Evolutionary conservation across 53 echinoderm and acorn worm genomes (phyloP).

Genomic region (Echinarachnius parma): DNA sequence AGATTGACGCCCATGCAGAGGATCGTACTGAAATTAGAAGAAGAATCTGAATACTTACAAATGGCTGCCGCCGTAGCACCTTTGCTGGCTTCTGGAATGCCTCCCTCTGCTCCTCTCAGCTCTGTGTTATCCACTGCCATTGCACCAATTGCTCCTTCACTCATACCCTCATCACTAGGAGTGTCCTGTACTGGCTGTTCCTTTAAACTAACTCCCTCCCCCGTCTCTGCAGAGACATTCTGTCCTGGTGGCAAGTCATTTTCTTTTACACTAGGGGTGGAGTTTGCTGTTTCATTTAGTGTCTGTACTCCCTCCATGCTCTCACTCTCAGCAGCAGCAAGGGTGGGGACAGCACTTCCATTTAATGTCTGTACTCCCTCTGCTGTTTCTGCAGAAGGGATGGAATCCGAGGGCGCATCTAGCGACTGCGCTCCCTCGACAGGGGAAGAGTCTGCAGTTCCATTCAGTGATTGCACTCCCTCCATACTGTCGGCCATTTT

Average conservation of each 20-base stretch:
- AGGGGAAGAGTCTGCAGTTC: neutral
- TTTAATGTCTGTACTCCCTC: no score
- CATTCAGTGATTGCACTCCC: neutral
- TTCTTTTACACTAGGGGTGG: no score
- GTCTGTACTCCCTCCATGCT: no score
- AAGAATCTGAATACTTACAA: conserved; percentile 12
- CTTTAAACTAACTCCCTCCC: conserved; percentile 8
- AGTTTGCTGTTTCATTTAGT: no score
- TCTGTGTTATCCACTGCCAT: conserved; percentile 10
- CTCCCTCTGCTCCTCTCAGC: conserved; percentile 42
- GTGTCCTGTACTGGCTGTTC: conserved; percentile 21
- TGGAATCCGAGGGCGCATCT: no score
- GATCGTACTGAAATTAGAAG: no score
- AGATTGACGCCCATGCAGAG: no score
- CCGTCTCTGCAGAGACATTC: conserved; percentile 2
- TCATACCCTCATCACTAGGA: neutral
- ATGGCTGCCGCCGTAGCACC: conserved; percentile 17
- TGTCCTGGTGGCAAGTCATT: neutral
- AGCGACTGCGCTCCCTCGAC: neutral
- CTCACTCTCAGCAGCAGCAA: no score
- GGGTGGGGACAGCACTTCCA: no score
- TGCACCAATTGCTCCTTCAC: neutral
- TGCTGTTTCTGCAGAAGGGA: no score
- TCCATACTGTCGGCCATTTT: neutral
- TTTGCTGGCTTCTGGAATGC: conserved; percentile 9